Base-by-base conservation (phyloP, 2,113 vertebrate species). In the Limnothrissa miodon region DNA sequence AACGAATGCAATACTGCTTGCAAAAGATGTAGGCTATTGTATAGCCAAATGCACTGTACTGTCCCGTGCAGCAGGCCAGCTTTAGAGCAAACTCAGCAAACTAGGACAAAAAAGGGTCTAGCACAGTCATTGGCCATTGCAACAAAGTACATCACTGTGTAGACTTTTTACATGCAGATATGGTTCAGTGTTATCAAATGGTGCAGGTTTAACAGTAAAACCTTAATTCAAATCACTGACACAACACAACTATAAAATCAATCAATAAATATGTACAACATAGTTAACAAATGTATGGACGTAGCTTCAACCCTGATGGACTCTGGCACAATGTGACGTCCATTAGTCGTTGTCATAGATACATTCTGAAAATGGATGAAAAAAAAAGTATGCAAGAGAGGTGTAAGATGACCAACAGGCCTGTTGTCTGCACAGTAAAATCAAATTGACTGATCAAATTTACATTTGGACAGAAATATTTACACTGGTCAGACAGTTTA, bases 271-370 rank as follows among this genome's bases (percentile, higher is more conserved):
- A 74, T 36, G 33, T 33, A 39, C 66, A 36, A 13, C 10, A 36
- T 36, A 74, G 10, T 39, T 4, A 33, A 13, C 15, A 74, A 33
- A 74, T 15, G 36, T 5, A 74, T 29, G 33, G 36, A 74, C 62
- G 36, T 74, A 36, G 66, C 66, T 74, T n/a, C 9, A 33, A 36
- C 13, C 11, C 13, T 17, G 2, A 1, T 33, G 11, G 33, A 33
- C 11, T 17, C 66, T 17, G 29, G 25, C 29, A 74, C 66, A 74
- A 74, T 4, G 11, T 36, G 39, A 6, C 3, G 29, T 94, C 86
- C 86, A 44, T 94, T 84, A 95, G 62, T 95, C 94, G 42, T 95
- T 95, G 87, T 94, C 94, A 42, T 95, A 95, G 91, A 95, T 93
- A 88, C 90, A 93, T 8, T 93, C 94, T 95, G 92, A 25, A 89